These are phyloP conservation scores for Conger conger DNA, from an alignment of 2,113 vertebrate genomes.

Conservation along the genomic window DNA sequence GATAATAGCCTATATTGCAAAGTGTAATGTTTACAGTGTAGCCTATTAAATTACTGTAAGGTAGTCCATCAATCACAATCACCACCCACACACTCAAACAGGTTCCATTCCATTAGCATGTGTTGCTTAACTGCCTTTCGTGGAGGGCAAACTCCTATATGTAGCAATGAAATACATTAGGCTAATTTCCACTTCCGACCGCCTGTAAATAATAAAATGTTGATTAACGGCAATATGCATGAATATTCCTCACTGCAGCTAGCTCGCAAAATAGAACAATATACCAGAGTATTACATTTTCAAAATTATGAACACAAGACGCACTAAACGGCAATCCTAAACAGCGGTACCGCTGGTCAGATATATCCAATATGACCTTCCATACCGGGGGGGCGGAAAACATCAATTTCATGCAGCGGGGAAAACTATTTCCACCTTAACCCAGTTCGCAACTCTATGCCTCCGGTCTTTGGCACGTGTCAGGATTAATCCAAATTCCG, in stretches of 20 bases:
- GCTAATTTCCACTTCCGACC: not conserved
- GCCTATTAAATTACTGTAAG: too few relatives aligned
- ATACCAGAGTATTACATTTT: not conserved
- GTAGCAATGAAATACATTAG: not conserved
- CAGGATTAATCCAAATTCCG: not conserved
- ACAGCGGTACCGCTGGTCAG: not conserved
- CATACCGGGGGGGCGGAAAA: not conserved
- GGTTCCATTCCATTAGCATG: not conserved
- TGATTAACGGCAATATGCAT: not conserved
- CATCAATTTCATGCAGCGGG: not conserved
- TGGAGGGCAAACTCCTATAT: not conserved
- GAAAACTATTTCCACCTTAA: not conserved
- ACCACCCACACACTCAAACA: not conserved
- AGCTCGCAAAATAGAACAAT: not conserved
- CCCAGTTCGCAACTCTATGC: not conserved
- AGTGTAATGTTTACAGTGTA: too few relatives aligned
- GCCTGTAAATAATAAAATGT: not conserved
- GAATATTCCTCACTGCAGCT: not conserved
- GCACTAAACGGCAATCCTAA: not conserved
- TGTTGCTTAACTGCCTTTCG: not conserved
- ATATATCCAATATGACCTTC: not conserved
- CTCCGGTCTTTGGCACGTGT: not conserved
- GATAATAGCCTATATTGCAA: too few relatives aligned
- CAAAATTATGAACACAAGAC: not conserved
- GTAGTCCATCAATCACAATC: not conserved